Base-by-base conservation (phyloP, 2,888 invertebrate species). In the Cinara cedri region DNA sequence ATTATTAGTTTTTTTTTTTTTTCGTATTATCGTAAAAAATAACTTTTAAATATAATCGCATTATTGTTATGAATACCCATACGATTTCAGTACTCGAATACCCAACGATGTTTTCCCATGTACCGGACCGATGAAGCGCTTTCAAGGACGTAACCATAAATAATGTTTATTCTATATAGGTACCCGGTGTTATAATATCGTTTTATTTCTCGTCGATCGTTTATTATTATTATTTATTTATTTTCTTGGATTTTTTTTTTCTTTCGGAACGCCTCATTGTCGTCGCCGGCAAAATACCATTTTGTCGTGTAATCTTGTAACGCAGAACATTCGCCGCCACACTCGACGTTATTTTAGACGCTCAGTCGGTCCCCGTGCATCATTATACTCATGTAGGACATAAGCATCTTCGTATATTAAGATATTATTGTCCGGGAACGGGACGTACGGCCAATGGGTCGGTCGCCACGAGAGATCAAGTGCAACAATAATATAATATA, bases 81-180 rank as follows among this genome's bases (percentile, higher is more conserved):
- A 21, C 42, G 21, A 54, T 55, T 42, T 16, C 6, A 46, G 19
- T 55, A 34, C 44, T 71, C 55, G 51, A 44, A 65, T 62, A 11
- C 65, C 46, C 21, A 24, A 46, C 71, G 44, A 44, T 72, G n/a
- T 57, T 62, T 51, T 34, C 34, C 34, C 6, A 34, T 34, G 9
- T 34, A 51, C 62, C 21, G 49, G 72, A 62, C 72, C 49, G 46
- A 10, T 19, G 49, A 34, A 62, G 19, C 19, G 26, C 51, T 51
- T n/a, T 51, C 72, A 63, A 74, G 72, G 72, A 34, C 72, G 51
- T 51, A 9, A 51, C 62, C 34, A 62, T 74, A 74, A 72, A 72
- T 72, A 72, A 62, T n/a, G 46, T 72, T 49, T 72, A 57, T 72
- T n/a, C n/a, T n/a, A n/a, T n/a, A n/a, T n/a, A n/a, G n/a, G n/a